Evolutionary conservation across 2,113 vertebrate genomes (phyloP), one percentile per base, ranked within the genome.

Genomic region (Labeo rohita): DNA sequence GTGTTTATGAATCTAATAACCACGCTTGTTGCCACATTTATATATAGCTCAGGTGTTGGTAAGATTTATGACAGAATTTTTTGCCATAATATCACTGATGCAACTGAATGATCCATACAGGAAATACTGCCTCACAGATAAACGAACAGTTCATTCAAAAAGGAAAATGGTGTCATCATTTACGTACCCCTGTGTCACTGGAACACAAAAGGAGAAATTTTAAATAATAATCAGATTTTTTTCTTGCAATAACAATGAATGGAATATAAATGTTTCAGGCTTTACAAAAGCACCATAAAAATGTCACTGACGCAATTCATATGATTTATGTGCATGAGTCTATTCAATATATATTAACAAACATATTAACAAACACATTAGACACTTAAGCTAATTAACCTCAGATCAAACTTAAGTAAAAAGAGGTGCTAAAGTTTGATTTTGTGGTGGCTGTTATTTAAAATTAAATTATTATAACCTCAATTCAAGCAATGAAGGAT

Each of bases 11-110:
- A 54, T 68, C 63, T 70, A 77, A 76, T 68, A 77, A 52, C 11
- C 36, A 78, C 43, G 1, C 56, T 8, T 54, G 75, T 63, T 56
- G 43, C n/a, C 39, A 80, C 43, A 65, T 49, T 72, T 43, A 77
- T 81, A 83, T 78, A 52, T 56, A 65, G 6, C 50, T 65, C 2
- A 84, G 70, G 11, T 76, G 52, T 63, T 75, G 28, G n/a, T 45
- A 47, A n/a, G 54, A 66, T 39, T 65, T 66, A 56, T 78, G 50
- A 39, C 28, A 56, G 23, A 49, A 76, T n/a, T 39, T 39, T 16
- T 63, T 80, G 36, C 77, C 77, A 80, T 16, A 45, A 63, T 4
- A 80, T 80, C 78, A 45, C 39, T 13, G 56, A 63, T 47, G 36
- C 78, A 80, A 43, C 54, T 0, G 13, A 63, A 45, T n/a, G 54